These are phyloP conservation scores for Pampus argenteus DNA, from an alignment of 2,797 vertebrate species.

Conservation along the genomic window DNA sequence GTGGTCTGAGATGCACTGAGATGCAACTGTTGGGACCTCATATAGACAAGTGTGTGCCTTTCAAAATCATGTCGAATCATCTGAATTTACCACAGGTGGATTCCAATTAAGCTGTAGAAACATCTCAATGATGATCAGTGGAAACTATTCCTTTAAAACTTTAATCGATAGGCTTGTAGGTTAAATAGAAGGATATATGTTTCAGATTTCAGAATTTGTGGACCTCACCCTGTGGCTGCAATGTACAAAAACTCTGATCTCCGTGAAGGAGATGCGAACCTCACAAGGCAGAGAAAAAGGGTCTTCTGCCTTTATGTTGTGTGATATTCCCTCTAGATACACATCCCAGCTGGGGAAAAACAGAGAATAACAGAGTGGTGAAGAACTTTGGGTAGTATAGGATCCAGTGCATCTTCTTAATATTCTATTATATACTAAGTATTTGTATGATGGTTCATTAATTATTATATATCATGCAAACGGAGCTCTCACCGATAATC, in stretches of 20 bases:
- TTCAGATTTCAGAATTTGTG: neutral
- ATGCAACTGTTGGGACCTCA: no score
- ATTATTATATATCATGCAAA: neutral
- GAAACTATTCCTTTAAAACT: no score
- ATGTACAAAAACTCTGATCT: constrained; percentile 49
- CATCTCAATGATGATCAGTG: no score
- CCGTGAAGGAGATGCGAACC: constrained; percentile 72
- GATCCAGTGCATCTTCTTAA: neutral
- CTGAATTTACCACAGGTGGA: no score
- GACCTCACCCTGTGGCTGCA: constrained; percentile 37
- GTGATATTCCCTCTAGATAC: constrained; percentile 49
- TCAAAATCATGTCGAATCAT: no score
- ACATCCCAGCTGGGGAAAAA: constrained; percentile 55
- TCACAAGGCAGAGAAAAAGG: constrained; percentile 48
- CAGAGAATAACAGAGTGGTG: neutral
- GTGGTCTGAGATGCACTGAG: no score
- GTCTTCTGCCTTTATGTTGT: constrained; percentile 13
- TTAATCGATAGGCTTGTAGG: no score
- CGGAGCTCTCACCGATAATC: constrained; percentile 59
- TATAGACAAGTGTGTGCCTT: no score
- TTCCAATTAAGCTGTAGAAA: no score
- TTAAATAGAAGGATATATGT: neutral
- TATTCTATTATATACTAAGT: neutral
- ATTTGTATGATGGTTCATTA: neutral
- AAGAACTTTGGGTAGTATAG: neutral